phyloP scores from a whole-genome alignment of 2,797 vertebrate species.

The Fistularia tabacaria region DNA sequence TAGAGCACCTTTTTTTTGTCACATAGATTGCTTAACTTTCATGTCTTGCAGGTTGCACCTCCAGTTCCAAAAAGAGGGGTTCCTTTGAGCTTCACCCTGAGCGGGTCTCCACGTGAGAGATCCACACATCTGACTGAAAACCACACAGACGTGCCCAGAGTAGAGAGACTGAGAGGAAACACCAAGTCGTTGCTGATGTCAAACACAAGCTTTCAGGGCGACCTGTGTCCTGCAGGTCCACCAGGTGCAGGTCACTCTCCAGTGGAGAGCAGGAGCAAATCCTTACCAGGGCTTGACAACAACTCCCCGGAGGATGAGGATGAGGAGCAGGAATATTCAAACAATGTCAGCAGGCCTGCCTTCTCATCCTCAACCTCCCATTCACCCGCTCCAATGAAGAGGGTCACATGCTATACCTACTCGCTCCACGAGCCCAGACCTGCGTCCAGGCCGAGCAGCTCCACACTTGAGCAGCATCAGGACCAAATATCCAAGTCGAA shows the following conservation, averaged over 20 bases:
- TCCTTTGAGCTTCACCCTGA: slow-evolving; percentile 35
- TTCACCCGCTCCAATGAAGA: slow-evolving; percentile 27
- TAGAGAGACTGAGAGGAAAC: slow-evolving; percentile 1
- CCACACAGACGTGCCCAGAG: not conserved
- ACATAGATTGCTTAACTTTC: not conserved
- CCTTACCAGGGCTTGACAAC: slow-evolving; percentile 32
- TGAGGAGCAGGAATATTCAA: slow-evolving; percentile 24
- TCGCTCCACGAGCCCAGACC: slow-evolving; percentile 31
- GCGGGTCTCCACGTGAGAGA: slow-evolving; percentile 29
- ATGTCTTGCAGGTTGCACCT: slow-evolving; percentile 40
- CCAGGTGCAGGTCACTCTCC: slow-evolving; percentile 26
- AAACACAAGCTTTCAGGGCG: slow-evolving; percentile 10
- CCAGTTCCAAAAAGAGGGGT: slow-evolving; percentile 55
- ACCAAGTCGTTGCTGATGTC: not conserved
- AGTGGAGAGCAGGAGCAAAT: slow-evolving; percentile 39
- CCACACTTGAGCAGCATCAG: slow-evolving; percentile 1
- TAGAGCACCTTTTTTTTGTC: not conserved
- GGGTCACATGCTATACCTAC: slow-evolving; percentile 36
- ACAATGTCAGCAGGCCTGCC: slow-evolving; percentile 6
- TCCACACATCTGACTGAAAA: slow-evolving; percentile 27
- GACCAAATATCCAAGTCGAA: slow-evolving; percentile 28
- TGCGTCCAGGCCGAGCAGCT: not conserved
- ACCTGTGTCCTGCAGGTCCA: not conserved
- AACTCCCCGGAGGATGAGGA: slow-evolving; percentile 7
- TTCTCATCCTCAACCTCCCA: slow-evolving; percentile 11